Evolutionary conservation across 2,888 invertebrate genomes (phyloP).

Genomic region (Macrosiphum euphorbiae): DNA sequence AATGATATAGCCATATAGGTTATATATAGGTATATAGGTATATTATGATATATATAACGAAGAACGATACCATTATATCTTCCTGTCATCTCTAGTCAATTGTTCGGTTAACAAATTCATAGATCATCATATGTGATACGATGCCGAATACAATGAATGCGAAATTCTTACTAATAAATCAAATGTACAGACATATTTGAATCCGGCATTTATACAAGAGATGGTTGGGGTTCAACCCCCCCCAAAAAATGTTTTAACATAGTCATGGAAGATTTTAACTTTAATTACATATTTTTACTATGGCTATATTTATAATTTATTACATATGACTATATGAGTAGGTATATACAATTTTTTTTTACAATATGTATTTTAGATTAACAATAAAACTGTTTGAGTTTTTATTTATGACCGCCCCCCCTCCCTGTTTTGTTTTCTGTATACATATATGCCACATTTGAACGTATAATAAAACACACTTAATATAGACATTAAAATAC

Average conservation of each 20-base stretch:
- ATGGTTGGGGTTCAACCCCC: not conserved
- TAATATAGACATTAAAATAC: not conserved
- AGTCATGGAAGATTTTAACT: not conserved
- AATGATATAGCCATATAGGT: constrained; percentile 16
- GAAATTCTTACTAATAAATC: not conserved
- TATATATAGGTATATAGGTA: too few species aligned
- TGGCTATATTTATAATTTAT: not conserved
- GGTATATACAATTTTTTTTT: not conserved
- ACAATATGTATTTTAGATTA: not conserved
- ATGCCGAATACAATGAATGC: constrained; percentile 9
- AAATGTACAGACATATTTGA: not conserved
- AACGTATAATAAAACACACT: not conserved
- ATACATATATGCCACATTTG: not conserved
- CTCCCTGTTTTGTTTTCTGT: not conserved
- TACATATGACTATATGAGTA: not conserved
- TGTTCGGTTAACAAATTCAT: not conserved
- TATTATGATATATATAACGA: not conserved
- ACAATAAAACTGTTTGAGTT: not conserved
- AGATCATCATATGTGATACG: constrained; percentile 17
- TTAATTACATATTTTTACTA: not conserved
- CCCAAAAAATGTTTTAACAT: not conserved
- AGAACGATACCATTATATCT: not conserved
- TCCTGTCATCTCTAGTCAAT: constrained; percentile 25
- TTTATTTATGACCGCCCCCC: not conserved
- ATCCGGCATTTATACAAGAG: not conserved